phyloP scores from a whole-genome alignment of 2,113 vertebrate genomes.

The Nothocercus julius region DNA sequence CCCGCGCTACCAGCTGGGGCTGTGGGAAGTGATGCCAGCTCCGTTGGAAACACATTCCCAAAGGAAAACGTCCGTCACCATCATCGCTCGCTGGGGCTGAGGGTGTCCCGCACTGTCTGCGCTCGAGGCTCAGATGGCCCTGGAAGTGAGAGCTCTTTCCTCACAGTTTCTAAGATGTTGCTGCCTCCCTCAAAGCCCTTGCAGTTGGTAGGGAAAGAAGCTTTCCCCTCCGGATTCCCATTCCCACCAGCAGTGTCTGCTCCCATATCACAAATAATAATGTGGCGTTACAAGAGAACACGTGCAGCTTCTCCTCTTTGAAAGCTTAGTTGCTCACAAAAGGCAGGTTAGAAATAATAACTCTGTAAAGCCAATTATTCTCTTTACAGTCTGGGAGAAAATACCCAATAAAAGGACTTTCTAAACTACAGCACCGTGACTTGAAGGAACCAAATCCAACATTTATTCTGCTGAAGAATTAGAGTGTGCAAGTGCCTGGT shows the following conservation, averaged over 20 bases:
- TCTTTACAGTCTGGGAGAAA: not conserved
- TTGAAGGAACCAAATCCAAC: not conserved
- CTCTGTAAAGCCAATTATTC: not conserved
- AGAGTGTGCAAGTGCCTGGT: not conserved
- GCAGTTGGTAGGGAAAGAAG: not conserved
- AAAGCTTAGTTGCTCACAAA: not conserved
- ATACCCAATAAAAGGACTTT: not conserved
- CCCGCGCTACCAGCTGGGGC: not conserved
- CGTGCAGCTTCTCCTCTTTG: not conserved
- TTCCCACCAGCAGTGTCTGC: not conserved
- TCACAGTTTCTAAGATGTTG: not conserved
- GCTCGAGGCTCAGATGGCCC: not conserved
- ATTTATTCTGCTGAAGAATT: not conserved
- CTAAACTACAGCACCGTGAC: not conserved
- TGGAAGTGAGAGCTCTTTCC: not conserved
- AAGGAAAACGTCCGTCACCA: not conserved
- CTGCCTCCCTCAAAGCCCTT: conserved; percentile 12
- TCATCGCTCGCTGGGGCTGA: not conserved
- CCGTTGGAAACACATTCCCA: not conserved
- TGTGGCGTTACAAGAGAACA: not conserved
- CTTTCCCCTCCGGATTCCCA: not conserved
- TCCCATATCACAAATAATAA: not conserved
- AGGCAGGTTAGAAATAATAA: not conserved
- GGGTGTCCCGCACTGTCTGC: not conserved
- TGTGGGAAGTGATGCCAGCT: not conserved